phyloP scores from a whole-genome alignment of 2,113 vertebrate species.

The Spilogale gracilis region DNA sequence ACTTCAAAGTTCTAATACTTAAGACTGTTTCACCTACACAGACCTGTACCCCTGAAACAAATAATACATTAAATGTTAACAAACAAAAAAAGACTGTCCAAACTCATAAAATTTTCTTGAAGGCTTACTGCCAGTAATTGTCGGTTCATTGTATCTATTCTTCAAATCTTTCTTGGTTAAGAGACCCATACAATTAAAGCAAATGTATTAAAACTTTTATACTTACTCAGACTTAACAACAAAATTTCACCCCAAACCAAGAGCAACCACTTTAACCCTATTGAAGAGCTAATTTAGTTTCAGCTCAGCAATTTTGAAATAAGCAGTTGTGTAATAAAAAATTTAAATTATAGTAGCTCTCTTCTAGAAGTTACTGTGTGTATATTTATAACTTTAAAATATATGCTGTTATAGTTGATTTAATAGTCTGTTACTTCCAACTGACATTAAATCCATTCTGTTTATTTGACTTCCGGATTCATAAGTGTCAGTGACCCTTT shows the following conservation, averaged over 20 bases:
- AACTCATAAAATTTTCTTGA: constrained; percentile 47
- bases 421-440: constrained; percentile 70
- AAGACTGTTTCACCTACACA: neutral
- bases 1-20: neutral
- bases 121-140: neutral
- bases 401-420: constrained; percentile 58
- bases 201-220: constrained; percentile 69
- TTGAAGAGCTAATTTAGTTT: constrained; percentile 75
- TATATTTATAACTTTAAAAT: constrained; percentile 69
- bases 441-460: constrained; percentile 46
- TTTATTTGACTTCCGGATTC: constrained; percentile 71
- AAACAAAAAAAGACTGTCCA: neutral
- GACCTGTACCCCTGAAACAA: no score
- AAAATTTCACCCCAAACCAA: constrained; percentile 57
- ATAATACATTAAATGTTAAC: no score
- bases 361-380: constrained; percentile 65
- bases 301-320: constrained; percentile 64
- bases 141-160: neutral
- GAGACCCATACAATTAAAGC: neutral
- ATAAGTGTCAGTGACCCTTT: neutral
- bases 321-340: constrained; percentile 61
- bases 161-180: constrained; percentile 56
- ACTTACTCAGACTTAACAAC: constrained; percentile 55
- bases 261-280: constrained; percentile 58
- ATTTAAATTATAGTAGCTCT: constrained; percentile 66